A percentile compares a stretch with the other conserved stretches of the same genome.
Evolutionary conservation across 1,140 invertebrate genomes (phyloP).

Genomic region (Zaprionus gabonicus): DNA sequence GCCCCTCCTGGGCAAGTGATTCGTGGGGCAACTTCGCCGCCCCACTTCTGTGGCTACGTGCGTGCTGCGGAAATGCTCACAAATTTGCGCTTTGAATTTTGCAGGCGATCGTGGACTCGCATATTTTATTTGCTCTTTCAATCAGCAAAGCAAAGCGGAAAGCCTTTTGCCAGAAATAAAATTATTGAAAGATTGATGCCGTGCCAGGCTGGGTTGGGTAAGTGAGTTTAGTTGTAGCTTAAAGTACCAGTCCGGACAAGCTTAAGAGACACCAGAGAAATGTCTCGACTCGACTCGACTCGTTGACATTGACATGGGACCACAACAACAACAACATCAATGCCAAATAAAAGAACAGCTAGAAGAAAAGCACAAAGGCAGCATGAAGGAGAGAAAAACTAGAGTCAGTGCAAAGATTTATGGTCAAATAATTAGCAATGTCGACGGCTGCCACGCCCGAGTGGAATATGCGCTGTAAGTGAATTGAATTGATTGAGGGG

Average conservation of each 20-base stretch:
- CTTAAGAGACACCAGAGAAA: conserved; percentile 30
- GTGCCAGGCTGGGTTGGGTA: neutral
- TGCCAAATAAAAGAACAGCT: neutral
- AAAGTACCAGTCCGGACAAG: conserved; percentile 8
- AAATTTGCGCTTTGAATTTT: conserved; percentile 75
- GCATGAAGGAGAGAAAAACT: conserved; percentile 9
- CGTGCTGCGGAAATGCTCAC: conserved; percentile 69
- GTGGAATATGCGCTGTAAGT: conserved; percentile 16
- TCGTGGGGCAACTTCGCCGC: neutral
- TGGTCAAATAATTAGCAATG: conserved; percentile 57
- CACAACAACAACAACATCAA: neutral
- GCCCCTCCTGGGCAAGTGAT: conserved; percentile 18
- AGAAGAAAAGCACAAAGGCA: conserved; percentile 10
- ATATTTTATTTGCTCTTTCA: conserved; percentile 78
- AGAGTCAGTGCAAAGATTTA: conserved; percentile 50
- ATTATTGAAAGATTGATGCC: conserved; percentile 59
- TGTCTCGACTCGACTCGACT: conserved; percentile 9
- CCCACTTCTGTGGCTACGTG: conserved; percentile 47
- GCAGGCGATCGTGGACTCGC: conserved; percentile 63
- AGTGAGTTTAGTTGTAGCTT: conserved; percentile 39
- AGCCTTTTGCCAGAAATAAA: conserved; percentile 39
- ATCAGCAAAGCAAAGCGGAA: conserved; percentile 63
- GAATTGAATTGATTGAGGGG: neutral
- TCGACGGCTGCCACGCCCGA: conserved; percentile 30
- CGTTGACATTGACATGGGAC: conserved; percentile 52